Conservation (phyloP, 2,113 vertebrate genomes). For the Coptodon rendalli region DNA sequence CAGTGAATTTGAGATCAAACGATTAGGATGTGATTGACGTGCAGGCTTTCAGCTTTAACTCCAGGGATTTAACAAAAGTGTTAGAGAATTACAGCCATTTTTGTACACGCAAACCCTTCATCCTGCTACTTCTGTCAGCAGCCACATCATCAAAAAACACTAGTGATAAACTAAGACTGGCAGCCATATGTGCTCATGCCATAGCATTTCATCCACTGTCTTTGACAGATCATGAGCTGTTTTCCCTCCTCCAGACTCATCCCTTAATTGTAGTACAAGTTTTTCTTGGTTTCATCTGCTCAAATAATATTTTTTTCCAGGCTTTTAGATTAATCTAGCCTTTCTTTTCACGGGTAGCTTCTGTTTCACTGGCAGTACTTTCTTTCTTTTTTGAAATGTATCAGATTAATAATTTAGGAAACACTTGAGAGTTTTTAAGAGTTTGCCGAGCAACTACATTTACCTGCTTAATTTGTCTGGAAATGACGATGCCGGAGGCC, state of each 20-base stretch:
- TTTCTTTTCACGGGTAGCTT: neutral
- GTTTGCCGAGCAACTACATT: neutral
- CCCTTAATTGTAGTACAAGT: neutral
- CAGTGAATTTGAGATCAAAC: neutral
- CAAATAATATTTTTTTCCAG: neutral
- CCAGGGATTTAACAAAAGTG: neutral
- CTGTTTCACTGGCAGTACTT: neutral
- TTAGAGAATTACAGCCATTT: neutral
- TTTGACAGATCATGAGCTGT: neutral
- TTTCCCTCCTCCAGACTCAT: neutral
- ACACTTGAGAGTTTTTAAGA: neutral
- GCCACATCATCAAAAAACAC: neutral
- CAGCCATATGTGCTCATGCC: neutral
- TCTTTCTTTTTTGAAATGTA: neutral
- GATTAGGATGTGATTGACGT: neutral
- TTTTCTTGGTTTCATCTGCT: neutral
- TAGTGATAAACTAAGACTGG: neutral
- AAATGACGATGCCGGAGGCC: neutral
- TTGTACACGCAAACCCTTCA: neutral
- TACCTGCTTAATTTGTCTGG: neutral
- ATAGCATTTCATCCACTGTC: accelerated
- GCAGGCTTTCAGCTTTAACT: neutral
- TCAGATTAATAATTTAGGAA: neutral
- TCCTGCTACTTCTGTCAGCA: neutral
- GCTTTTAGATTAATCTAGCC: neutral